Evolutionary conservation across 1,140 invertebrate genomes (phyloP).

Genomic region (Drosophila grimshawi): DNA sequence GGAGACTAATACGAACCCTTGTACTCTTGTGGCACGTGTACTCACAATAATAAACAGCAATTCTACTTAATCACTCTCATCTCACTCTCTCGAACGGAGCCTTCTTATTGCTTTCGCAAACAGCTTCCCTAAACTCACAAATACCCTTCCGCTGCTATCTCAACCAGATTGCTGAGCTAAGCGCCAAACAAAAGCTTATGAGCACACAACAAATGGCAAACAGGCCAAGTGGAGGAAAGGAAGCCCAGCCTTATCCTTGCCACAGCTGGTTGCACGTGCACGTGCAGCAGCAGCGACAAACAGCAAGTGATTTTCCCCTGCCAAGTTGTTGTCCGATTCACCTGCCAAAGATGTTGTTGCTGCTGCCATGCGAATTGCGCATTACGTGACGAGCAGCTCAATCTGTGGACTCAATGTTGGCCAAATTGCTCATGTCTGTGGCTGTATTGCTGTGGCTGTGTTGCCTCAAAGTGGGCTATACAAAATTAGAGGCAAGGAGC

Average conservation of each 20-base stretch:
- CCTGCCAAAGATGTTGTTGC: constrained; percentile 18
- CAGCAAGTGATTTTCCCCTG: constrained; percentile 28
- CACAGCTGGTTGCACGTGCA: constrained; percentile 42
- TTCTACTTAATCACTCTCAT: background rate
- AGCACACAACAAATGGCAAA: background rate
- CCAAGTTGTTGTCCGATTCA: constrained; percentile 26
- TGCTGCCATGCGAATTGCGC: constrained; percentile 8
- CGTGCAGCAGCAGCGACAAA: constrained; percentile 16
- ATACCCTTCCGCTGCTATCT: background rate
- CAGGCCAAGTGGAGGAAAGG: background rate
- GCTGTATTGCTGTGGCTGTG: background rate
- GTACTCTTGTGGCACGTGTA: background rate
- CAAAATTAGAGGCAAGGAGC: background rate
- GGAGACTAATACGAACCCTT: too few species aligned
- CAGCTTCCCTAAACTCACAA: background rate
- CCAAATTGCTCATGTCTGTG: constrained; percentile 6
- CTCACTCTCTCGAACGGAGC: background rate
- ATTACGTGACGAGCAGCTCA: constrained; percentile 47
- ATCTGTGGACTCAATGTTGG: constrained; percentile 6
- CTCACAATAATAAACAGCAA: background rate
- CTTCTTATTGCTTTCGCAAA: background rate
- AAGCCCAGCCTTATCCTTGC: constrained; percentile 23
- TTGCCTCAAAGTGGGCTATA: constrained; percentile 14
- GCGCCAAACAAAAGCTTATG: constrained; percentile 16
- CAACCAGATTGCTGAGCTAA: background rate